A percentile compares a stretch with the other conserved stretches of the same genome.
Evolutionary conservation across 2,797 vertebrate genomes (phyloP).

Genomic region (Pantherophis vulpinus): DNA sequence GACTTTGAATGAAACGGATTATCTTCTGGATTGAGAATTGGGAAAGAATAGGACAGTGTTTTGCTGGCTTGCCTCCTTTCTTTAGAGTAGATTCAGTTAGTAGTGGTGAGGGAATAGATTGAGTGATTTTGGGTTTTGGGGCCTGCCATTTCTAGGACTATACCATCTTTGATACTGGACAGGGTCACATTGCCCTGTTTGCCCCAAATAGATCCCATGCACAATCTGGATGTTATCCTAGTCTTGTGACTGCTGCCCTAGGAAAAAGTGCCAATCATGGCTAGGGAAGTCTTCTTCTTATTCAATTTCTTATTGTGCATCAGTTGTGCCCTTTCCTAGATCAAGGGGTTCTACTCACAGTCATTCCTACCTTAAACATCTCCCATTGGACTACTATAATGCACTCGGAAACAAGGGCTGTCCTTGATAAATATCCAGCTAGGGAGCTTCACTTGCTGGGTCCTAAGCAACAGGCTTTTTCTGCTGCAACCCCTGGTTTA

Average conservation of each 20-base stretch:
- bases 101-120: neutral
- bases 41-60: neutral
- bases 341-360: neutral
- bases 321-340: neutral
- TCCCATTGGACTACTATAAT: neutral
- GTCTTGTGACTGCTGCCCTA: neutral
- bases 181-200: neutral
- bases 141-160: neutral
- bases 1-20: neutral
- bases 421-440: neutral
- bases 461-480: neutral
- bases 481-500: neutral
- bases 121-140: neutral
- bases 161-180: neutral
- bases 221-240: neutral
- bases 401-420: neutral
- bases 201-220: neutral
- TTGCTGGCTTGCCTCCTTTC: neutral
- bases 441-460: neutral
- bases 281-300: neutral
- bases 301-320: neutral
- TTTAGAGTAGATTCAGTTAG: neutral
- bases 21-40: neutral
- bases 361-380: neutral
- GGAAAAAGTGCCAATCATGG: neutral